phyloP scores from a whole-genome alignment of 2,797 vertebrate species.

The Dryobates pubescens region DNA sequence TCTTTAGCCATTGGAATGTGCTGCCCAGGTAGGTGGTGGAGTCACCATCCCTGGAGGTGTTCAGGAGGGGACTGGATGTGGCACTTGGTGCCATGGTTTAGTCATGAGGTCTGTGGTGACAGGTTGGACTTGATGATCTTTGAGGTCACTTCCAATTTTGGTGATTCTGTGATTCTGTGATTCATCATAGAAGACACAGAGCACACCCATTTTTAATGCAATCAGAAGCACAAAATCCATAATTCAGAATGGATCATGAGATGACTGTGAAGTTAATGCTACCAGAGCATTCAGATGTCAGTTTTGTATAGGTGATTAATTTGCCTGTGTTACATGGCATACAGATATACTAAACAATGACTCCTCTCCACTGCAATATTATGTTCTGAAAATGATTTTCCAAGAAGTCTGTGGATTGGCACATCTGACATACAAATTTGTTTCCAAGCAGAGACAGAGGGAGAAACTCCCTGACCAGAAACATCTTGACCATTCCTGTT shows the following conservation, averaged over 20 bases:
- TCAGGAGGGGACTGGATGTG: too few relatives aligned
- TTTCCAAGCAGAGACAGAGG: not conserved
- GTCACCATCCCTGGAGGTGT: too few relatives aligned
- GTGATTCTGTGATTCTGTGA: too few relatives aligned
- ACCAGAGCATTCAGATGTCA: not conserved
- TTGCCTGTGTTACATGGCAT: not conserved
- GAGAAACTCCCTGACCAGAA: not conserved
- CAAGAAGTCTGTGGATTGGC: not conserved
- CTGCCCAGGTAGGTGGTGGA: too few relatives aligned
- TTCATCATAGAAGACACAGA: not conserved
- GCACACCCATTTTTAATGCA: not conserved
- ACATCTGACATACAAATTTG: not conserved
- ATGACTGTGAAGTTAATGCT: not conserved
- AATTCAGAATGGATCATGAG: not conserved
- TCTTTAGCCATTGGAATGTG: too few relatives aligned
- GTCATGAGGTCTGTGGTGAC: too few relatives aligned
- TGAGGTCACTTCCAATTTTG: too few relatives aligned
- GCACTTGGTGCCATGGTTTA: too few relatives aligned
- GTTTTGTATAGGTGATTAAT: not conserved
- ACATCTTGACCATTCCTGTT: not conserved
- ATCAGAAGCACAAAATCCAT: not conserved
- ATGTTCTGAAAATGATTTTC: not conserved
- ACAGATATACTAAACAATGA: not conserved
- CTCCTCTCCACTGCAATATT: not conserved
- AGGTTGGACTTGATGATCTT: too few relatives aligned